Base-by-base conservation (phyloP, 1,140 invertebrate genomes). In the Bombus cullumanus region DNA sequence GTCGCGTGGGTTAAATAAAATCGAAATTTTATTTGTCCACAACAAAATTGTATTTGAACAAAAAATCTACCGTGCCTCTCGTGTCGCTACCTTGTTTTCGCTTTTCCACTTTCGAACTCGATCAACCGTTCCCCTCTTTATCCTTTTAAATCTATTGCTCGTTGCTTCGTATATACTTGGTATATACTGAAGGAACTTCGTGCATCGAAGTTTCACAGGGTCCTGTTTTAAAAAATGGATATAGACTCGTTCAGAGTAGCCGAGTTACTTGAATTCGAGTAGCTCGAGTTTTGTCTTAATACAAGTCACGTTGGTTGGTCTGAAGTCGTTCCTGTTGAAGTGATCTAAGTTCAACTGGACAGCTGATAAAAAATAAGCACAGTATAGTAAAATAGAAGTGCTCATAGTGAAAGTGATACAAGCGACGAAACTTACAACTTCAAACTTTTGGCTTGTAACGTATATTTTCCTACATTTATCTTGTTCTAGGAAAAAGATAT, bases 191-290 rank as follows among this genome's bases (percentile, higher is more conserved):
- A 18, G 37, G 62, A 47, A 66, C 47, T 37, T 64, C 0, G 12
- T 22, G n/a, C 71, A 37, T 28, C 47, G 41, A 18, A 73, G 15
- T 53, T 18, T 68, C 43, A 6, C 22, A 9, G 15, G 64, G 3
- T 62, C 31, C 37, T 47, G n/a, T 39, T 43, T 81, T 41, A 66
- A 81, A 13, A 28, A 71, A 85, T 57, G 43, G 43, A 81, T 62
- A 62, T 28, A 62, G 59, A 12, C 12, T n/a, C 28, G 10, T 5
- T 62, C 28, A 13, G 59, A 62, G n/a, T n/a, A n/a, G 28, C 12
- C 12, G 59, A 62, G 12, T 62, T 62, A 13, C 59, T 62, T n/a
- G 59, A 62, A 62, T n/a, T n/a, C 25, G 9, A 62, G 12, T 62
- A 28, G 3, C 59, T n/a, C 12, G 10, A 62, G 0, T n/a, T 62